Evolutionary conservation across 2,113 vertebrate species (phyloP).

Genomic region (Loxodonta africana): DNA sequence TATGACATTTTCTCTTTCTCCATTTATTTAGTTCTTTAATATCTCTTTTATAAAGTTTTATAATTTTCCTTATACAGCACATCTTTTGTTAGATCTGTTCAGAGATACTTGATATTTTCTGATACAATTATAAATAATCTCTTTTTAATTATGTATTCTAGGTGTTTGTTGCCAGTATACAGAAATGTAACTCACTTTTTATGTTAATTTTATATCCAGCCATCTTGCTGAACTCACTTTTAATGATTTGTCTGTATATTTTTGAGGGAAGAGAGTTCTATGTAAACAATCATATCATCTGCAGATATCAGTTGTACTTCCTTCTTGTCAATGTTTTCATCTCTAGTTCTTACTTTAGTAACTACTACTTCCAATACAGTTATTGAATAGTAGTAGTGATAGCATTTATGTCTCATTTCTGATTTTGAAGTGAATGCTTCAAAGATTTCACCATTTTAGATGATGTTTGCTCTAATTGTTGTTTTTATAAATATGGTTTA

Average conservation of each 20-base stretch:
- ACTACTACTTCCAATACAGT: not conserved
- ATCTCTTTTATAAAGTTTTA: not conserved
- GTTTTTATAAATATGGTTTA: not conserved
- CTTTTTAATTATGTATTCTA: not conserved
- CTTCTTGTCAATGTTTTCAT: not conserved
- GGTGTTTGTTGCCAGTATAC: not conserved
- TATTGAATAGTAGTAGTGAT: not conserved
- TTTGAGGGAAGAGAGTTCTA: not conserved
- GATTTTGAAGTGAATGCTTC: not conserved
- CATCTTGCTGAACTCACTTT: not conserved
- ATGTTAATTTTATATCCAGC: not conserved
- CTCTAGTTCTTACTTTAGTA: not conserved
- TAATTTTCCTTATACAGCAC: not conserved
- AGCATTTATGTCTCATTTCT: not conserved
- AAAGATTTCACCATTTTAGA: not conserved
- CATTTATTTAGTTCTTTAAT: not conserved
- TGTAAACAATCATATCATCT: not conserved
- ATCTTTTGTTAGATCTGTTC: not conserved
- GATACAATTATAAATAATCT: not conserved
- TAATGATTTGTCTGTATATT: not conserved
- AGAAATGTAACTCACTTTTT: not conserved
- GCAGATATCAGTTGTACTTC: not conserved
- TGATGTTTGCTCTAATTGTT: not conserved
- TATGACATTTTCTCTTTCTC: not conserved
- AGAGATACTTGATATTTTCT: not conserved